Percentiles rank a stretch among this genome's conserved stretches.
Conservation (phyloP, 1,140 invertebrate genomes). For the Drepana arcuata region DNA sequence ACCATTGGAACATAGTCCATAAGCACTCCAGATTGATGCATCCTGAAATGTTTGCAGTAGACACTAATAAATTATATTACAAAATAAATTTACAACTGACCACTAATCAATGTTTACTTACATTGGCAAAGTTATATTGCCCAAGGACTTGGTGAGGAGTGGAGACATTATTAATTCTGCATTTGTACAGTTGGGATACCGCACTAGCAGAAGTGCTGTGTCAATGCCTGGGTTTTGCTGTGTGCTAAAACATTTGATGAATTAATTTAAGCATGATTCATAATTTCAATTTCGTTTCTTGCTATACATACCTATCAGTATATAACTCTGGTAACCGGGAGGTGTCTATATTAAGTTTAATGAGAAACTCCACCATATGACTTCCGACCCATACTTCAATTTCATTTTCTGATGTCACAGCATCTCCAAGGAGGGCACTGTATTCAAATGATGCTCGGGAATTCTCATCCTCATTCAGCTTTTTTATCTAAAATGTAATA, state of each 20-base stretch:
- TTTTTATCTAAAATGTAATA: conserved; percentile 40
- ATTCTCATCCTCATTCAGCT: conserved; percentile 62
- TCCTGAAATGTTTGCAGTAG: too few species aligned
- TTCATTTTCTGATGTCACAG: conserved; percentile 52
- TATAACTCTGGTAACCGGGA: conserved; percentile 58
- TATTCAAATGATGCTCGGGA: conserved; percentile 68
- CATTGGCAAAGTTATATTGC: conserved; percentile 57
- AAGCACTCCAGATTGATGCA: conserved; percentile 51
- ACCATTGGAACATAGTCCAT: conserved; percentile 74
- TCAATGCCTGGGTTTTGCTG: conserved; percentile 64
- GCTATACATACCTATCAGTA: conserved; percentile 54
- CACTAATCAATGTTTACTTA: conserved; percentile 30
- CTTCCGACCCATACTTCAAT: conserved; percentile 63
- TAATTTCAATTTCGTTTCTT: too few species aligned
- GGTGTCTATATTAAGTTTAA: conserved; percentile 60
- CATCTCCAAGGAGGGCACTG: conserved; percentile 59
- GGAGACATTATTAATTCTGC: conserved; percentile 65
- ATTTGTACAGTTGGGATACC: conserved; percentile 64
- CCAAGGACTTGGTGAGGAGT: conserved; percentile 54
- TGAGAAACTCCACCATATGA: conserved; percentile 61
- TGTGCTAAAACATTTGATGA: conserved; percentile 38
- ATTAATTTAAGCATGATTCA: conserved; percentile 1
- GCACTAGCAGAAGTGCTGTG: conserved; percentile 54
- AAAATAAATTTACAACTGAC: neutral
- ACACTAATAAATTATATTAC: neutral